Evolutionary conservation across 1,140 invertebrate genomes (phyloP).

Genomic region (Cecropterus lyciades): DNA sequence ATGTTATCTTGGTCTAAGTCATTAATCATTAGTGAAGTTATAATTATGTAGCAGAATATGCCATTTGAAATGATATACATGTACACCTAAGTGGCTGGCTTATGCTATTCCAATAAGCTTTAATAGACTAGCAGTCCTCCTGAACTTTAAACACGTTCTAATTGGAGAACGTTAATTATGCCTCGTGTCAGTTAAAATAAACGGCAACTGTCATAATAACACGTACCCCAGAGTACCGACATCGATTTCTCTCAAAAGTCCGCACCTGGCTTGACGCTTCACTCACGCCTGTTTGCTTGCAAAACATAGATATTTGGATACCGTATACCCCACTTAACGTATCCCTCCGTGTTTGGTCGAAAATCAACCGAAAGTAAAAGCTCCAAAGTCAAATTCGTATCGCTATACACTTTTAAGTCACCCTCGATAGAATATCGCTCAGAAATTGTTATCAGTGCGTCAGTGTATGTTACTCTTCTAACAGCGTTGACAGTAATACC

Average conservation of each 20-base stretch:
- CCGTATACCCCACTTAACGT: conserved; percentile 59
- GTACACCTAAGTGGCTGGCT: conserved; percentile 13
- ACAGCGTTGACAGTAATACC: conserved; percentile 76
- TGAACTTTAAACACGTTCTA: conserved; percentile 45
- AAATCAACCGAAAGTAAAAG: conserved; percentile 47
- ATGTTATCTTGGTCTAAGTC: conserved; percentile 22
- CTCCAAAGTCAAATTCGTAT: conserved; percentile 48
- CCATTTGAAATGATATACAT: conserved; percentile 23
- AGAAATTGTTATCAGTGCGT: conserved; percentile 71
- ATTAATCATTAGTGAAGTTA: conserved; percentile 33
- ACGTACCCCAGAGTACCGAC: conserved; percentile 60
- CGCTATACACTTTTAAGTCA: conserved; percentile 44
- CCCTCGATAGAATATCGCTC: conserved; percentile 67
- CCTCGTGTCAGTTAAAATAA: conserved; percentile 62
- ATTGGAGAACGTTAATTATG: conserved; percentile 58
- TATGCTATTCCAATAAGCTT: conserved; percentile 32
- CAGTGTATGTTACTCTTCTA: conserved; percentile 67
- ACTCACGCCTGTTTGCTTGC: conserved; percentile 77
- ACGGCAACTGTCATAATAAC: conserved; percentile 79
- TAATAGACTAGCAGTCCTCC: conserved; percentile 31
- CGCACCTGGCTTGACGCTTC: conserved; percentile 79
- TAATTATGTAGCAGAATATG: conserved; percentile 31
- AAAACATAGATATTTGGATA: conserved; percentile 80
- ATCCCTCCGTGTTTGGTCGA: conserved; percentile 32
- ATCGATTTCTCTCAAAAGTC: conserved; percentile 77